Conservation (phyloP, 2,797 vertebrate species). For the Anguilla pacifica region DNA sequence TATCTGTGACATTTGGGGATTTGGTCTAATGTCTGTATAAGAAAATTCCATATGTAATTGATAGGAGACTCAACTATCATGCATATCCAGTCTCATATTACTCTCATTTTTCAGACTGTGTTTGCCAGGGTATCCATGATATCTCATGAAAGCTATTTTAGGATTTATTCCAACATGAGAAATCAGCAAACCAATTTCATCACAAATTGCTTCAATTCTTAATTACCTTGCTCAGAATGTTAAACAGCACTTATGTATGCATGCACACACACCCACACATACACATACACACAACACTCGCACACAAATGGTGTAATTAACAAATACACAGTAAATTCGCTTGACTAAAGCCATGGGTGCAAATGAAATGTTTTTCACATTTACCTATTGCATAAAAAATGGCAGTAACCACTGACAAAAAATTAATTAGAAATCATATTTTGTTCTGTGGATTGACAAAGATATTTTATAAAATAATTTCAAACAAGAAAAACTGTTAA, state of each 20-base stretch:
- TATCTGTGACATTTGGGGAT: too few species aligned
- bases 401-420: background rate
- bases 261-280: background rate
- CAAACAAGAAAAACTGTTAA: background rate
- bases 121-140: too few species aligned
- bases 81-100: too few species aligned
- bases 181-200: background rate
- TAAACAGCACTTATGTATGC: background rate
- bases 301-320: background rate
- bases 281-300: background rate
- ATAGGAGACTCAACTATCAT: too few species aligned
- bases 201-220: background rate
- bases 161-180: too few species aligned
- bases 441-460: too few species aligned
- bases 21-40: too few species aligned
- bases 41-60: too few species aligned
- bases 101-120: too few species aligned
- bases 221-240: background rate
- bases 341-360: background rate
- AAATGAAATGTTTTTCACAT: background rate
- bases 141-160: too few species aligned
- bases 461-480: background rate
- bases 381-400: background rate
- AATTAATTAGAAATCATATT: too few species aligned
- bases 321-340: background rate